phyloP scores from a whole-genome alignment of 92 coral and sea anemone genomes.

The Epizoanthus stellaris region DNA sequence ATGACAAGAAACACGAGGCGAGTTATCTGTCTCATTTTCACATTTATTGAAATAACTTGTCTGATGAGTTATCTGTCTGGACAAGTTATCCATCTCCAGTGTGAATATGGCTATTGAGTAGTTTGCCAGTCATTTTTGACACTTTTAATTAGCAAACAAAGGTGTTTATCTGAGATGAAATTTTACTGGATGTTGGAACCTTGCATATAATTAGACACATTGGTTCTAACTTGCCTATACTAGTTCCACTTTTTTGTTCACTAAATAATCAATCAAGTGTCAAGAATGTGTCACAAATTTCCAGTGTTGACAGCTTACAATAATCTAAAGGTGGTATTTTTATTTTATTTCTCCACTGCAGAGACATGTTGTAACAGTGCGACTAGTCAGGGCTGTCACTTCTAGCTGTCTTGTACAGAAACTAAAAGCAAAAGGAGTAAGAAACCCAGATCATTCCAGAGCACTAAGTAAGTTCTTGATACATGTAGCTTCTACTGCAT shows the following conservation, averaged over 20 bases:
- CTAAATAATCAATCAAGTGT: neutral
- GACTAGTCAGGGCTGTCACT: constrained; percentile 88
- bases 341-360: constrained; percentile 29
- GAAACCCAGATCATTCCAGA: constrained; percentile 98
- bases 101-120: too few species aligned
- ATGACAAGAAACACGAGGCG: too few species aligned
- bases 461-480: constrained; percentile 86
- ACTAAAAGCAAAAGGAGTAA: constrained; percentile 80
- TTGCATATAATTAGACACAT: too few species aligned
- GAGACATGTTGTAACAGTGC: constrained; percentile 92
- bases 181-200: too few species aligned
- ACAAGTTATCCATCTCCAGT: too few species aligned
- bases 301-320: neutral
- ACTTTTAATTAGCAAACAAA: too few species aligned
- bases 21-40: too few species aligned
- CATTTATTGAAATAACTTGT: too few species aligned
- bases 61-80: too few species aligned
- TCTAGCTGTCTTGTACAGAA: constrained; percentile 96
- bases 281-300: neutral
- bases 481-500: neutral
- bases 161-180: too few species aligned
- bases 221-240: too few species aligned
- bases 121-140: too few species aligned
- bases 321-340: neutral
- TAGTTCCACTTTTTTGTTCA: neutral